Conservation (phyloP, 1,140 invertebrate species). For the Ladona fulva region DNA sequence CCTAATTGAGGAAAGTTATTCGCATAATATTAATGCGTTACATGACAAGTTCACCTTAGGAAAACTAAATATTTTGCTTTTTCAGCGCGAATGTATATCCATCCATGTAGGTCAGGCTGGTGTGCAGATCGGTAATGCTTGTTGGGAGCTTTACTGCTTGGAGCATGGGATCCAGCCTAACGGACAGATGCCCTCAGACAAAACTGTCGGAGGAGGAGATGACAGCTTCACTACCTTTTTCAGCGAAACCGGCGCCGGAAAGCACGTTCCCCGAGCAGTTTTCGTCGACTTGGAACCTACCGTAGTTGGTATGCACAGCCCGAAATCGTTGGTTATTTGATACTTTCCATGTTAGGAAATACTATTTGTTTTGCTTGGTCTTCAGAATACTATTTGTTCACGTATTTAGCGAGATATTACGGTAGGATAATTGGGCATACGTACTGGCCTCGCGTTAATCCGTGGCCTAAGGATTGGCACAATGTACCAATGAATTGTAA, state of each 20-base stretch:
- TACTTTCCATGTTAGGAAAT: too few relatives aligned
- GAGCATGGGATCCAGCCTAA: conserved; percentile 87
- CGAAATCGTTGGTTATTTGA: too few relatives aligned
- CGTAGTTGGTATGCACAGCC: conserved; percentile 57
- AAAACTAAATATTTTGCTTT: conserved; percentile 22
- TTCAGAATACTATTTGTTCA: too few relatives aligned
- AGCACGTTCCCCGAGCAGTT: conserved; percentile 75
- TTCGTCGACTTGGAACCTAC: conserved; percentile 76
- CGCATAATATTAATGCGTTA: too few relatives aligned
- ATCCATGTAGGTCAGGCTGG: conserved; percentile 84
- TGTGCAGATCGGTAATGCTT: conserved; percentile 81
- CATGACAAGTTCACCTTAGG: too few relatives aligned
- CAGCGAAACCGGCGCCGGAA: conserved; percentile 78
- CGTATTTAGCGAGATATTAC: too few relatives aligned
- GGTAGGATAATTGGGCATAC: too few relatives aligned
- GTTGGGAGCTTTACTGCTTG: conserved; percentile 80
- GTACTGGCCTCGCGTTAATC: too few relatives aligned
- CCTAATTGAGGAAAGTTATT: too few relatives aligned
- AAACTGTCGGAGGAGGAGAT: conserved; percentile 56
- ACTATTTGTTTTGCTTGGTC: too few relatives aligned
- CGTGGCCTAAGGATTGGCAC: too few relatives aligned
- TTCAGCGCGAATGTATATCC: conserved; percentile 72
- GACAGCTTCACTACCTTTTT: conserved; percentile 87
- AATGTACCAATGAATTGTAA: too few relatives aligned
- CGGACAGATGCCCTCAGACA: conserved; percentile 60